Base-by-base conservation (phyloP, 2,797 vertebrate genomes). In the Tokudaia tokunoshimensis region DNA sequence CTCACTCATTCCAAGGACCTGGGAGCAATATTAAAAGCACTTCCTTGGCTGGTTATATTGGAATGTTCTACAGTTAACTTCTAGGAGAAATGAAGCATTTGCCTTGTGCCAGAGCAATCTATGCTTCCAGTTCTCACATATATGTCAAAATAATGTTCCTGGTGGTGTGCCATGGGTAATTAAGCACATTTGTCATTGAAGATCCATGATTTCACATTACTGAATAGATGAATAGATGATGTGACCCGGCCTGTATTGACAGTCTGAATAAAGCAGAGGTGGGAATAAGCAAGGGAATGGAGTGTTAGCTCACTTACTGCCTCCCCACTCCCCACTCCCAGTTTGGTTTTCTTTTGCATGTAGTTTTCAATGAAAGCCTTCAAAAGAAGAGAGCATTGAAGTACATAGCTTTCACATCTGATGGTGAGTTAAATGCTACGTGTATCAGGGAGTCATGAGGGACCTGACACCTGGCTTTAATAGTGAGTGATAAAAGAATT, bases 61-160 rank as follows among this genome's bases (percentile, higher is more conserved):
- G 91, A 91, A 50, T 85, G 7, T 0, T 96, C 95, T 89, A 24
- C 84, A 93, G n/a, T 87, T 90, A 96, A 79, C 37, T 79, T 97
- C 76, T 34, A 37, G 89, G 92, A 59, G 74, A 96, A 55, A 80
- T 34, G 67, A 78, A 95, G 13, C 59, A n/a, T 74, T 52, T 84
- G 90, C 76, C 34, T 82, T 52, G 22, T 96, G 57, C 85, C 91
- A 95, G 78, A 94, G 41, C n/a, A 67, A 82, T 96, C 96, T 95
- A 47, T 17, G 83, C 37, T 84, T 65, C 85, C 57, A 95, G 55
- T 97, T 94, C 89, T 94, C 82, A 94, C 20, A 79, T 85, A 19
- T 61, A 55, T 55, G 93, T 96, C 85, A 89, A 78, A 92, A 91
- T 92, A 91, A 85, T 89, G 89, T 92, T 92, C 89, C 59, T 97